Base-by-base conservation (phyloP, 2,113 vertebrate species). In the Urocolius indicus region DNA sequence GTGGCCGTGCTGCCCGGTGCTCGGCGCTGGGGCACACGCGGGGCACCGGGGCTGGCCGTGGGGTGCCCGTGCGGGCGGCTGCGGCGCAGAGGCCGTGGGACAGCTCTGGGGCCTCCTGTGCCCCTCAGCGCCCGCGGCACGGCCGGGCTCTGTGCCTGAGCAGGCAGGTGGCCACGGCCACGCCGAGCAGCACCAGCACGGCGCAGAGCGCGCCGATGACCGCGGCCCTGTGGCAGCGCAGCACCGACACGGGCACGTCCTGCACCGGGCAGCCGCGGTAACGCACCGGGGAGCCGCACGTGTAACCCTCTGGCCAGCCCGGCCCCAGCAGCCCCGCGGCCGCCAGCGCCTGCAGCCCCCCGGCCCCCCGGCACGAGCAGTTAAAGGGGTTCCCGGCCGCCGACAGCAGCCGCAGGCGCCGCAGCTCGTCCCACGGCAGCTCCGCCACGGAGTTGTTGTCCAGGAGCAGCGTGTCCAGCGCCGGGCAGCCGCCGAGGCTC, bases 271-370 rank as follows among this genome's bases (percentile, higher is more conserved):
- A 20, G 74, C 90, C 95, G 79, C 1, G 93, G 82, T 66, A 92
- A 16, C 1, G 2, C 0, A 58, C 71, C 0, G 97, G 97, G 3
- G 76, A 84, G 1, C 79, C 61, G 30, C 97, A 98, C 7, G 1
- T n/a, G 57, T 97, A 98, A 49, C 9, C 58, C 54, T 36, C 73
- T 4, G 97, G 97, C 97, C 97, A 98, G 51, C 73, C 80, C 72
- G 59, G 93, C 24, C 97, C 55, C 11, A 94, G 92, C 30, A 32
- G 59, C 29, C 74, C 85, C 7, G 0, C 2, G 8, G 61, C 65
- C 0, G 86, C 95, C 80, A 97, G 87, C 0, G 24, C 76, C 87
- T 96, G 95, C 8, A 98, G 78, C 20, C 29, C 94, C 52, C 54
- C 6, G 0, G 91, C 95, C 78, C 89, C 85, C 0, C 79, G 54